These are phyloP conservation scores for Graptemys geographica DNA, from an alignment of 2,797 vertebrate genomes.

Conservation along the genomic window DNA sequence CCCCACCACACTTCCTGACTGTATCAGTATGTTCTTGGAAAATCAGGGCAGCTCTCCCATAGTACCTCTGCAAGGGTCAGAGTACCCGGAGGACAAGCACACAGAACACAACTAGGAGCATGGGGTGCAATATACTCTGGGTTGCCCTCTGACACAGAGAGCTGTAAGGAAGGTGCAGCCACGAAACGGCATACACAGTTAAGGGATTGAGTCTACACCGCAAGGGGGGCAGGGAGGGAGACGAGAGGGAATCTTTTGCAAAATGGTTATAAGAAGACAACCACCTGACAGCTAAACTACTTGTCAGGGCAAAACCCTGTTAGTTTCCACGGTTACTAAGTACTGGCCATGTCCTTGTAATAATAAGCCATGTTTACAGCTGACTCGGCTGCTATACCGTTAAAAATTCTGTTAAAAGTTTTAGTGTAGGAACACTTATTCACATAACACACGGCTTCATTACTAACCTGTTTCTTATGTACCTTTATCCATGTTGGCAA, in stretches of 20 bases:
- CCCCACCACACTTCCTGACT: not conserved
- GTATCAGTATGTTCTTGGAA: rapidly evolving
- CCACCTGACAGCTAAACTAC: not conserved
- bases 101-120: not conserved
- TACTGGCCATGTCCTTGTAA: not conserved
- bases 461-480: not conserved
- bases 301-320: not conserved
- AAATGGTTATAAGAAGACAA: not conserved
- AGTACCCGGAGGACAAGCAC: not conserved
- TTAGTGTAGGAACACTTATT: not conserved
- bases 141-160: rapidly evolving
- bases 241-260: not conserved
- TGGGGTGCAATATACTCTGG: not conserved
- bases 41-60: not conserved
- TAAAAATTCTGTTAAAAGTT: not conserved
- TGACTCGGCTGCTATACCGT: not conserved
- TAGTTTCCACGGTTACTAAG: not conserved
- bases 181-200: not conserved
- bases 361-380: not conserved
- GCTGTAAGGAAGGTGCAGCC: not conserved
- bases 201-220: not conserved
- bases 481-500: not conserved
- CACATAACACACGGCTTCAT: not conserved
- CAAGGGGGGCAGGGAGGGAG: not conserved
- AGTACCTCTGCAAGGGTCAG: not conserved